Evolutionary conservation across 2,113 vertebrate genomes (phyloP), one percentile per base, ranked within the genome.

Genomic region (Chloropsis hardwickii): DNA sequence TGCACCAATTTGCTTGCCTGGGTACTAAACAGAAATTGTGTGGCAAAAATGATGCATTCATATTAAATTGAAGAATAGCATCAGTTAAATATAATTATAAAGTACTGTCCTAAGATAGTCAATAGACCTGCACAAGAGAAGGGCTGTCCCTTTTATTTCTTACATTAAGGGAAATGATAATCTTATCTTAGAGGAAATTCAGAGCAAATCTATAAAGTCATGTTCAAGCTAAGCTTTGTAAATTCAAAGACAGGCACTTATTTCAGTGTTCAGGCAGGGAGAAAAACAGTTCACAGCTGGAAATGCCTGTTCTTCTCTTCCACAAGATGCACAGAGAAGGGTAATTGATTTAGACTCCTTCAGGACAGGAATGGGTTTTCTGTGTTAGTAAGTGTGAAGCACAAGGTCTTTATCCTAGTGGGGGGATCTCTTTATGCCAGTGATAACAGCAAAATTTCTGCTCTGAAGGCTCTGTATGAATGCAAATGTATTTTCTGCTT

Each of bases 281-380:
- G 93, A 76, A 94, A 92, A 95, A 42, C 33, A 82, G 57, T 70
- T 92, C 87, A 91, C 89, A 96, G 96, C 94, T 96, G 89, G 96
- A 95, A 91, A 31, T 94, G 84, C 65, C 83, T 92, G 83, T 74
- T 94, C 91, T 86, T 81, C 83, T 93, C 80, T 91, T 94, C 81
- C 79, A 85, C 15, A 0, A 92, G 86, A 76, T 81, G 70, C 54
- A 80, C 65, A 77, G 84, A 66, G 71, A 90, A 91, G 57, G 66
- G 22, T 92, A 94, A 96, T 94, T 95, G 89, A 88, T 94, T 94
- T 73, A 66, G 93, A 93, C 74, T 77, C 54, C 40, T 82, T 89
- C 78, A 92, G 78, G 74, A 76, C 53, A 48, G 81, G 83, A 85
- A 83, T 90, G 84, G 45, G 25, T 40, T 88, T 96, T 84, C 94